phyloP scores from a whole-genome alignment of 2,797 vertebrate genomes.

The Falco concolor region DNA sequence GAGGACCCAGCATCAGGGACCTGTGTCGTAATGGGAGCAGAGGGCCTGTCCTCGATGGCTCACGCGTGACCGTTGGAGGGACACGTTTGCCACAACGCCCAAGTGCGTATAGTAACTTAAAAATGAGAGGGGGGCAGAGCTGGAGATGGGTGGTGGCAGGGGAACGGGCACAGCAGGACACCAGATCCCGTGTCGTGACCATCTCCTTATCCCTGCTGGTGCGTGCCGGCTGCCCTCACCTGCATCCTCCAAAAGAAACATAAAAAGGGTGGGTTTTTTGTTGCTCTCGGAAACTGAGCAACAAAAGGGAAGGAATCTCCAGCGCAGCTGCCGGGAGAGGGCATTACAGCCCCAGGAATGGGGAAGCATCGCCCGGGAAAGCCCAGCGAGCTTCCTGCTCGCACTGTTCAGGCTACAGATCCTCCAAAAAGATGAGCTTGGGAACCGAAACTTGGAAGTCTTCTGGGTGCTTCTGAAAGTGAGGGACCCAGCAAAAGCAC shows the following conservation, averaged over 20 bases:
- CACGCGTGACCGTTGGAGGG: fast-evolving
- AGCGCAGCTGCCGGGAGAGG: not conserved
- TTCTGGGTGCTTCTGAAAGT: not conserved
- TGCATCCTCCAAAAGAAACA: not conserved
- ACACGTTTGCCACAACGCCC: fast-evolving
- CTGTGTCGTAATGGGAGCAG: not conserved
- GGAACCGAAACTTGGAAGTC: not conserved
- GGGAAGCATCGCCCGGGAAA: not conserved
- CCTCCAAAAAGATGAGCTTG: not conserved
- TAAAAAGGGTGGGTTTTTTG: not conserved
- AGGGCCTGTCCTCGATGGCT: not conserved
- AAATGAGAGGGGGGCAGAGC: not conserved
- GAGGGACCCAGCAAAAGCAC: not conserved
- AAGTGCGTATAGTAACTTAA: not conserved
- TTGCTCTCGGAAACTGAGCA: fast-evolving
- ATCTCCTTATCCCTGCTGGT: not conserved
- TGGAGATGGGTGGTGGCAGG: not conserved
- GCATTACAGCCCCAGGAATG: not conserved
- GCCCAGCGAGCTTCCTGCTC: not conserved
- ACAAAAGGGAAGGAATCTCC: fast-evolving
- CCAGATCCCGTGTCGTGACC: not conserved
- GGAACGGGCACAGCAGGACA: fast-evolving
- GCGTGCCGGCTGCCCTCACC: fast-evolving
- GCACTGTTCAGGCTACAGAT: fast-evolving
- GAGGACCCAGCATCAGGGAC: not conserved